Conservation (phyloP, 1,140 invertebrate species). For the Pararge aegeria region DNA sequence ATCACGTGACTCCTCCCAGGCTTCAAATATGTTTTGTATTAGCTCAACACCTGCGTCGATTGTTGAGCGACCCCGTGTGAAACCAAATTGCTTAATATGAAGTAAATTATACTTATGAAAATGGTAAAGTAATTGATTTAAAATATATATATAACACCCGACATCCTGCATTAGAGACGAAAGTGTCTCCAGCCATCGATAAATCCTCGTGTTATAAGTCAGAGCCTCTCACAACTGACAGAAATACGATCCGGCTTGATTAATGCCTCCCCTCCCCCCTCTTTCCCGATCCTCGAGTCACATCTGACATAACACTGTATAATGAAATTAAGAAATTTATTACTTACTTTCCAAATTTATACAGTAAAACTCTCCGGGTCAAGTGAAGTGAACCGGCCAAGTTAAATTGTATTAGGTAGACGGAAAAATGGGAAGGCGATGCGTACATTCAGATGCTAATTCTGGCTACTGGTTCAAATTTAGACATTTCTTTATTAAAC, state of each 20-base stretch:
- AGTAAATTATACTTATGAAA: no score
- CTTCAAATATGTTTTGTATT: no score
- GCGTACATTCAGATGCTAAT: slow-evolving; percentile 7
- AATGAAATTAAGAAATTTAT: slow-evolving; percentile 22
- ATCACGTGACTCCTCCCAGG: no score
- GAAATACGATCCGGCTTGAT: slow-evolving; percentile 17
- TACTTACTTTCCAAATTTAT: slow-evolving; percentile 21
- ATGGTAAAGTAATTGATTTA: no score
- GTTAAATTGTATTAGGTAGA: slow-evolving; percentile 11
- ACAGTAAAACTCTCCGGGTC: slow-evolving; percentile 3
- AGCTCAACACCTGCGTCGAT: no score
- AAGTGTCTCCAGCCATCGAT: slow-evolving; percentile 6
- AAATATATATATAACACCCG: neutral
- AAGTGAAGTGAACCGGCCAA: slow-evolving; percentile 2
- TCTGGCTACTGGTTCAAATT: slow-evolving; percentile 3
- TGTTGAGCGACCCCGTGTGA: no score
- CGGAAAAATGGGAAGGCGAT: neutral
- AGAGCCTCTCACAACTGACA: slow-evolving; percentile 14
- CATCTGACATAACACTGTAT: slow-evolving; percentile 16
- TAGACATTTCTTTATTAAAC: neutral
- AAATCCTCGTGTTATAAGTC: slow-evolving; percentile 14
- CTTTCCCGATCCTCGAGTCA: neutral
- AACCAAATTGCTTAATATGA: no score
- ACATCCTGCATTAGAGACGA: neutral
- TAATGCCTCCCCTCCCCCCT: slow-evolving; percentile 2